Evolutionary conservation across 2,888 invertebrate genomes (phyloP), one percentile per base, ranked within the genome.

Genomic region (Phania funesta): DNA sequence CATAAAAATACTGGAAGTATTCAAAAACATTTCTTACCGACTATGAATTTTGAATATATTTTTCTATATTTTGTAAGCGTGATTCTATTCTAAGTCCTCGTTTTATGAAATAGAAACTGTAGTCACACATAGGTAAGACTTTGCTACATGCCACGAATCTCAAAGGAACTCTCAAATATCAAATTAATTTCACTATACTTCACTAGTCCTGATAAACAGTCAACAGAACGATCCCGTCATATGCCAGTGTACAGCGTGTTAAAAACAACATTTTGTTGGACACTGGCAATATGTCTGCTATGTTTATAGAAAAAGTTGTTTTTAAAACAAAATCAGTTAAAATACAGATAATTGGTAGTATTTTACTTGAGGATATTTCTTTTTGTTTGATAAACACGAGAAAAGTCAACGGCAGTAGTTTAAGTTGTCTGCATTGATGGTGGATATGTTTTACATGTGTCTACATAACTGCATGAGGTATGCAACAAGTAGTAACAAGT

Each of bases 371-470:
- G 67, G 67, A 67, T 41, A 76, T 76, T 67, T 58, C 56, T 26
- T 11, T 29, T 46, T 26, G 26, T 9, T 62, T 62, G 2, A 20
- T 52, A 56, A 76, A 76, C 41, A 52, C 38, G 65, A 56, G 9
- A 75, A 75, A 20, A 60, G 0, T 67, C 54, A 67, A 76, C 75
- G 50, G 50, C 75, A 76, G 67, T 41, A 26, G 56, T 50, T 76
- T 50, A 58, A 18, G 48, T 76, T 76, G 75, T 67, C 75, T 67
- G 48, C 75, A 75, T 20, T 58, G 65, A 75, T 65, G 65, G 75
- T 58, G 58, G 75, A 67, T 60, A 67, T 67, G 58, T 67, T 67
- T 50, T n/a, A 76, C 50, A 67, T 35, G 24, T 50, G 24, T 41
- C 56, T 6, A 38, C 13, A 7, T 22, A 48, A 13, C 5, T 6